Percentiles rank a stretch among this genome's conserved stretches.
These are phyloP conservation scores for Scylla paramamosain DNA, from an alignment of 1,140 invertebrate species.

Conservation along the genomic window DNA sequence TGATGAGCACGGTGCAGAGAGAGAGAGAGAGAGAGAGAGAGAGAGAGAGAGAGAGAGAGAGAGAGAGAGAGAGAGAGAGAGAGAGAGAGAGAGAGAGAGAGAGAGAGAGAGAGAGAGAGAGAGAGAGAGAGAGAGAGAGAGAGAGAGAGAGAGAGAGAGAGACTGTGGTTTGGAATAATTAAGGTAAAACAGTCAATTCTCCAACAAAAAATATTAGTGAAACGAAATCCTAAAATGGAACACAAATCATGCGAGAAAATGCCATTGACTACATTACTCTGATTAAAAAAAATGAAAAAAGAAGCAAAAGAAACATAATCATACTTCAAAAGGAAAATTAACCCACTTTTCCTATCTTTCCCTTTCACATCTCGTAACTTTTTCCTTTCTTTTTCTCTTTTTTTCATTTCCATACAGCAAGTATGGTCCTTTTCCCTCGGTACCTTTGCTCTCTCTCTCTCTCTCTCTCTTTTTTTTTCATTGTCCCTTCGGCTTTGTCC, in stretches of 20 bases:
- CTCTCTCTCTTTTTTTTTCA: background rate
- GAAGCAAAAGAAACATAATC: background rate
- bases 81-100: background rate
- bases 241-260: no score
- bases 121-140: background rate
- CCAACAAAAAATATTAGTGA: background rate
- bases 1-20: background rate
- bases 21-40: background rate
- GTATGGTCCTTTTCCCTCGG: background rate
- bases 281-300: background rate
- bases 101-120: background rate
- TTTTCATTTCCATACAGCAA: background rate
- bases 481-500: background rate
- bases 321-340: background rate
- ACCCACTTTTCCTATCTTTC: background rate
- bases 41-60: background rate
- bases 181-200: no score
- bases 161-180: no score
- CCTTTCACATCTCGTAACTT: background rate
- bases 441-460: background rate
- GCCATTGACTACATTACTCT: background rate
- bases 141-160: background rate
- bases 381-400: background rate
- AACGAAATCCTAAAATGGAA: background rate
- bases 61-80: background rate